These are phyloP conservation scores for Orchestes rusci DNA, from an alignment of 2,888 invertebrate species.

Conservation along the genomic window DNA sequence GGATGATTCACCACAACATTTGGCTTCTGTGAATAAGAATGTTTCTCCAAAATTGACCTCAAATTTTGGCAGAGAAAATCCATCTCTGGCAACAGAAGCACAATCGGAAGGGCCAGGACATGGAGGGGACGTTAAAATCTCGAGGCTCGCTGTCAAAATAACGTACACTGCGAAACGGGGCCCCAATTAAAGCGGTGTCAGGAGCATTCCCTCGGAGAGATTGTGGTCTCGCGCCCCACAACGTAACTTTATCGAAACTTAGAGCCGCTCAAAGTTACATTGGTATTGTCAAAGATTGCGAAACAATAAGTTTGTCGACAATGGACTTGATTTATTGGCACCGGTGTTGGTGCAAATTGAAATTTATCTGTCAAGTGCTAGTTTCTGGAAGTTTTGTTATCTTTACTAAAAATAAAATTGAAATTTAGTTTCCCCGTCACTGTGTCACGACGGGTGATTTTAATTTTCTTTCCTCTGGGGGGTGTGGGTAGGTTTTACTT, in stretches of 20 bases:
- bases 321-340: conserved; percentile 16
- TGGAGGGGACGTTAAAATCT: conserved; percentile 15
- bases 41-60: not conserved
- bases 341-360: too few species aligned
- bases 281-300: conserved; percentile 18
- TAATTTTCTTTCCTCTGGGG: too few species aligned
- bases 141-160: conserved; percentile 30
- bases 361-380: too few species aligned
- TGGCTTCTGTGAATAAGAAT: too few species aligned
- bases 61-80: conserved; percentile 1
- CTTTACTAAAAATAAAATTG: too few species aligned
- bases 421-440: too few species aligned
- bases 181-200: conserved; percentile 35
- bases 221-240: conserved; percentile 30
- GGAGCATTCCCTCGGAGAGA: conserved; percentile 33
- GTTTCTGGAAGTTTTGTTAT: too few species aligned
- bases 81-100: conserved; percentile 8
- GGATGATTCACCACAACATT: too few species aligned
- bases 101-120: conserved; percentile 1
- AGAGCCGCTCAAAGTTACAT: conserved; percentile 15
- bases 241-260: conserved; percentile 19
- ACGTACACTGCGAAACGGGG: conserved; percentile 26
- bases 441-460: too few species aligned
- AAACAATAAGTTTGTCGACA: conserved; percentile 13
- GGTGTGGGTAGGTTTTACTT: too few species aligned